These are phyloP conservation scores for Apotomis capreana DNA, from an alignment of 2,888 invertebrate species.

Conservation along the genomic window DNA sequence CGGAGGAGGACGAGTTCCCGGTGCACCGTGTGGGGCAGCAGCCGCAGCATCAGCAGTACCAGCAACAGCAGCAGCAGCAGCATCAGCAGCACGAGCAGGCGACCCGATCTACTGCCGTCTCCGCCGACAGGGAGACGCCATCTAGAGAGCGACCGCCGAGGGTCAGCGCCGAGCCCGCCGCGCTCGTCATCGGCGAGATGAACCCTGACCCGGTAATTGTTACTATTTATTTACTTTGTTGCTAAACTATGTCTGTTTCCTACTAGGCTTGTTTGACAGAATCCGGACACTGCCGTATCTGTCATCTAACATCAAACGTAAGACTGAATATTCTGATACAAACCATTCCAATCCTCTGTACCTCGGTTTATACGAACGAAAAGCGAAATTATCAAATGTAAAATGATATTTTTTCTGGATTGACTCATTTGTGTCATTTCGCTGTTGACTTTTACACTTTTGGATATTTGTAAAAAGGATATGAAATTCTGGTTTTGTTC, in stretches of 20 bases:
- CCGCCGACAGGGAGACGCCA: constrained; percentile 57
- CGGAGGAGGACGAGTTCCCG: constrained; percentile 56
- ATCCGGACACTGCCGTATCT: no score
- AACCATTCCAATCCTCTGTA: no score
- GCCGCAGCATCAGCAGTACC: not conserved
- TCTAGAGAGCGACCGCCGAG: constrained; percentile 57
- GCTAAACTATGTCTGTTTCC: not conserved
- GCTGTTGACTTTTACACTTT: no score
- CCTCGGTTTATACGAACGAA: no score
- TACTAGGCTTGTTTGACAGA: not conserved
- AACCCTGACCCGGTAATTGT: constrained; percentile 72
- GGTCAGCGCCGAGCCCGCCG: constrained; percentile 65
- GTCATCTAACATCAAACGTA: no score
- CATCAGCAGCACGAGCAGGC: constrained; percentile 44
- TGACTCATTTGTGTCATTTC: no score
- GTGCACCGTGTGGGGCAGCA: constrained; percentile 51
- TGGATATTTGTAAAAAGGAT: no score
- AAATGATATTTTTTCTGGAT: no score
- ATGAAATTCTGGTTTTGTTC: no score
- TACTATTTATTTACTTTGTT: no score
- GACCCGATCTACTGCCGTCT: constrained; percentile 54
- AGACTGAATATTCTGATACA: no score
- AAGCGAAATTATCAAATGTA: no score
- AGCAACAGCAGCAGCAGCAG: constrained; percentile 22
- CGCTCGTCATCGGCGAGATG: constrained; percentile 73